phyloP scores from a whole-genome alignment of 2,888 invertebrate species.

The Tyria jacobaeae region DNA sequence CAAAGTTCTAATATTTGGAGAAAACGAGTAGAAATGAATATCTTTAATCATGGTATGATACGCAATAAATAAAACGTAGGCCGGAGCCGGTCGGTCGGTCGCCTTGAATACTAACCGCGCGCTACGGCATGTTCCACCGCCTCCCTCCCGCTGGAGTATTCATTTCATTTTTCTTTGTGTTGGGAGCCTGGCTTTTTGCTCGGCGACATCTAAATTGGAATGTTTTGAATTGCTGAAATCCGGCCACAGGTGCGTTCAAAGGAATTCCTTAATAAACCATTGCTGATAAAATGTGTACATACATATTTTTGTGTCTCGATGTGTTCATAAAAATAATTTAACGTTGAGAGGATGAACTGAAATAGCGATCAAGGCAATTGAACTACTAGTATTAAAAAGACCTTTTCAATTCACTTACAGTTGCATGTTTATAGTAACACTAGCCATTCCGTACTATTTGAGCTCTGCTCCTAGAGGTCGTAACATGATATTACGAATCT shows the following conservation, averaged over 20 bases:
- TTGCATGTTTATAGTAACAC: background rate
- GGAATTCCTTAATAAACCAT: conserved; percentile 64
- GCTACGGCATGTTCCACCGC: conserved; percentile 13
- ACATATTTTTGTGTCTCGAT: conserved; percentile 9
- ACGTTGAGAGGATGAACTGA: background rate
- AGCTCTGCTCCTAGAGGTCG: no score
- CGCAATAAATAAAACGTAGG: conserved; percentile 24
- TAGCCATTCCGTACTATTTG: background rate
- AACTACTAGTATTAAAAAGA: background rate
- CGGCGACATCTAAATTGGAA: conserved; percentile 62
- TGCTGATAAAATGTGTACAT: conserved; percentile 46
- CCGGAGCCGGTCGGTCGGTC: conserved; percentile 8
- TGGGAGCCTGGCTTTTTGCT: conserved; percentile 49
- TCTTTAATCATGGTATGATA: conserved; percentile 5
- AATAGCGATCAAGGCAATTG: background rate
- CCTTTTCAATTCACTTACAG: background rate
- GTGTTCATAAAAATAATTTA: conserved; percentile 11
- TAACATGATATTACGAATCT: no score
- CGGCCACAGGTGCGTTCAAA: conserved; percentile 65
- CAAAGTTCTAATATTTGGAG: background rate
- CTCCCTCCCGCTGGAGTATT: conserved; percentile 35
- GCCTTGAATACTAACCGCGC: conserved; percentile 30
- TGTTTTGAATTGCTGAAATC: conserved; percentile 69
- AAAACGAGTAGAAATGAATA: background rate
- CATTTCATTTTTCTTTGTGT: conserved; percentile 60